phyloP scores from a whole-genome alignment of 37 sponge, comb jelly and placozoan genomes.

The Dysidea cf. avara region DNA sequence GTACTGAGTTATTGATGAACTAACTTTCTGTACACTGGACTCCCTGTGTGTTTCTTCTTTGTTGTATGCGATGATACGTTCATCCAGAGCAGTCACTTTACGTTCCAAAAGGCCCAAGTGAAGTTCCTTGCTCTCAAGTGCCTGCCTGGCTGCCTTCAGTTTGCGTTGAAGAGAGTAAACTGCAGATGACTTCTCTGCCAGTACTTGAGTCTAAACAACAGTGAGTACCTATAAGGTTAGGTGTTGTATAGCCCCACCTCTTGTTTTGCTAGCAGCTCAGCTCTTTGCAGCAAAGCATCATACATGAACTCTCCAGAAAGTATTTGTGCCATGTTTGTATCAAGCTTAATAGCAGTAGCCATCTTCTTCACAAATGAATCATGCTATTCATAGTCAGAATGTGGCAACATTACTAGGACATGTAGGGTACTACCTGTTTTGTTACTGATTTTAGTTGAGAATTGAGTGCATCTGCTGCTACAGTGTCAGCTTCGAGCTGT shows the following conservation, averaged over 20 bases:
- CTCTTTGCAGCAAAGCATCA: conserved; percentile 67
- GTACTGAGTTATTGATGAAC: no score
- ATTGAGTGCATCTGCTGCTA: no score
- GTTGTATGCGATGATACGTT: conserved; percentile 7
- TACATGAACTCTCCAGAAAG: conserved; percentile 68
- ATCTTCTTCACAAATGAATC: conserved; percentile 38
- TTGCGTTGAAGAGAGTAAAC: conserved; percentile 71
- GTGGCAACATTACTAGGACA: background rate
- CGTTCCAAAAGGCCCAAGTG: conserved; percentile 65
- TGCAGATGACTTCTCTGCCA: conserved; percentile 59
- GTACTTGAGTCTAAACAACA: conserved; percentile 43
- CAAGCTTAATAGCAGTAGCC: conserved; percentile 51
- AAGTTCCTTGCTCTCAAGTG: conserved; percentile 69
- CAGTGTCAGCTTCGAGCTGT: no score
- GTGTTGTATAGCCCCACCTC: conserved; percentile 39
- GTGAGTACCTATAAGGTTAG: background rate
- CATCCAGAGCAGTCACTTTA: conserved; percentile 58
- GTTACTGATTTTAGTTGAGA: no score
- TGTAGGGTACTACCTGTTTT: no score
- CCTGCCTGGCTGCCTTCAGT: conserved; percentile 53
- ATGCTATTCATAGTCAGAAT: conserved; percentile 16
- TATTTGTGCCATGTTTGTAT: conserved; percentile 38
- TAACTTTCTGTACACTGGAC: conserved; percentile 28
- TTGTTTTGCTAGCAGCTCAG: conserved; percentile 59
- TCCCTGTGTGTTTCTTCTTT: conserved; percentile 47